Percentiles rank a stretch among this genome's conserved stretches.
phyloP scores from a whole-genome alignment of 2,888 invertebrate species.

The Cataglyphis rosenhaueri region DNA sequence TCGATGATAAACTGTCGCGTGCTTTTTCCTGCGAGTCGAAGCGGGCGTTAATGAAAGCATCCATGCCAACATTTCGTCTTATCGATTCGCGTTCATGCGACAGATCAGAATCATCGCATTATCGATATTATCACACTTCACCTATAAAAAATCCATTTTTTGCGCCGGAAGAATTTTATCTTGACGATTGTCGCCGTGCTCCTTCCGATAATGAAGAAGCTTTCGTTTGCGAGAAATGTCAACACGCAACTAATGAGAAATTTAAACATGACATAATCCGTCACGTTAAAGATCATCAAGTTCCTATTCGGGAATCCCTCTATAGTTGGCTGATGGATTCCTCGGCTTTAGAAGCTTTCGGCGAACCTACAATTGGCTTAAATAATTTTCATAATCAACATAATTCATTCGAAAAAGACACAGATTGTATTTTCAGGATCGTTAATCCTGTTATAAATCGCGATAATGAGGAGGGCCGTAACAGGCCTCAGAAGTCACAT shows the following conservation, averaged over 20 bases:
- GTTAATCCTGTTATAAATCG: slow-evolving; percentile 38
- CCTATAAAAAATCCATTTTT: not conserved
- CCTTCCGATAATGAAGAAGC: slow-evolving; percentile 56
- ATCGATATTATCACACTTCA: not conserved
- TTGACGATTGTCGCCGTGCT: slow-evolving; percentile 8
- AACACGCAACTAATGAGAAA: slow-evolving; percentile 38
- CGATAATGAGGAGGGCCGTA: slow-evolving; percentile 65
- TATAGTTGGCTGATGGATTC: slow-evolving; percentile 64
- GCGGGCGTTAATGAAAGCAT: slow-evolving; percentile 26
- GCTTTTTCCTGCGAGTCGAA: slow-evolving; percentile 44
- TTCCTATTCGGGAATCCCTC: slow-evolving; percentile 60
- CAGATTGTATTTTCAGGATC: slow-evolving; percentile 7
- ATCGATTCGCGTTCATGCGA: not conserved
- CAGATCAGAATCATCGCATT: not conserved
- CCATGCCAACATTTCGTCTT: slow-evolving; percentile 6
- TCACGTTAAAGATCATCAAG: slow-evolving; percentile 34
- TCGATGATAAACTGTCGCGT: slow-evolving; percentile 26
- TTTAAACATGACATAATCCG: not conserved
- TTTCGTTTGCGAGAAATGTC: slow-evolving; percentile 64
- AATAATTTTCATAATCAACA: slow-evolving; percentile 19
- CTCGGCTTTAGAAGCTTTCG: slow-evolving; percentile 32
- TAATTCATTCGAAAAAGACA: slow-evolving; percentile 20
- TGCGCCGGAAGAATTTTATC: not conserved
- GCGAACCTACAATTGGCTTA: slow-evolving; percentile 10
- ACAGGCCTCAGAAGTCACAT: slow-evolving; percentile 67